These are phyloP conservation scores for Malurus leucopterus DNA, from an alignment of 2,797 vertebrate genomes.

Conservation along the genomic window DNA sequence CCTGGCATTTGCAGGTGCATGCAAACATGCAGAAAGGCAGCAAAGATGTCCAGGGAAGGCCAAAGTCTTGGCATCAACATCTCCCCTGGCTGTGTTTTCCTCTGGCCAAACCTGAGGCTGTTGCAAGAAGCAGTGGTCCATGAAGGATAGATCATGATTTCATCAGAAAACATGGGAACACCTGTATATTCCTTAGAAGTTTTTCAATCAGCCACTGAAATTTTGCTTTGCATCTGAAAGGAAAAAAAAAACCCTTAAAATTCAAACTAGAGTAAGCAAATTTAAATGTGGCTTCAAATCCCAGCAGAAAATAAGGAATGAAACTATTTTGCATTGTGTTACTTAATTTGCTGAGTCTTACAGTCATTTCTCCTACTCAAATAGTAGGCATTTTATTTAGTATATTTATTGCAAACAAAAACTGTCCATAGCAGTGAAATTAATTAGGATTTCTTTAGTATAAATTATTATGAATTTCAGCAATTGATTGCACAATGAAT, in stretches of 20 bases:
- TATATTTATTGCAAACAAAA: neutral
- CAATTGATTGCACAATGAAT: constrained; percentile 31
- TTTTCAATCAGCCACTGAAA: neutral
- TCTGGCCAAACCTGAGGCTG: neutral
- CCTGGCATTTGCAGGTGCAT: neutral
- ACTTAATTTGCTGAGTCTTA: neutral
- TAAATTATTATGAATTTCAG: constrained; percentile 6
- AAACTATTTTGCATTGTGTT: neutral
- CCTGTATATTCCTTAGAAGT: neutral
- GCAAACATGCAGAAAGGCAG: neutral
- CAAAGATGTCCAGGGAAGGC: neutral
- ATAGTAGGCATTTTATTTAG: neutral
- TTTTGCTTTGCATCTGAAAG: neutral
- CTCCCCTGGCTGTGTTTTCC: neutral
- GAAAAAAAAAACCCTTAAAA: neutral
- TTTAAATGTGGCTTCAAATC: neutral
- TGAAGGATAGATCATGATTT: neutral
- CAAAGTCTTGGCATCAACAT: neutral
- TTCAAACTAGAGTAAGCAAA: neutral
- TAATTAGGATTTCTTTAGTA: neutral
- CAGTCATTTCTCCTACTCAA: neutral
- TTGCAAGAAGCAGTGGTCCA: neutral
- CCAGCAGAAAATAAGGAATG: neutral
- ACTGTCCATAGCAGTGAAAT: neutral
- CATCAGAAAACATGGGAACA: neutral